Conservation (phyloP, 2,797 vertebrate genomes). For the Hippoglossus hippoglossus region DNA sequence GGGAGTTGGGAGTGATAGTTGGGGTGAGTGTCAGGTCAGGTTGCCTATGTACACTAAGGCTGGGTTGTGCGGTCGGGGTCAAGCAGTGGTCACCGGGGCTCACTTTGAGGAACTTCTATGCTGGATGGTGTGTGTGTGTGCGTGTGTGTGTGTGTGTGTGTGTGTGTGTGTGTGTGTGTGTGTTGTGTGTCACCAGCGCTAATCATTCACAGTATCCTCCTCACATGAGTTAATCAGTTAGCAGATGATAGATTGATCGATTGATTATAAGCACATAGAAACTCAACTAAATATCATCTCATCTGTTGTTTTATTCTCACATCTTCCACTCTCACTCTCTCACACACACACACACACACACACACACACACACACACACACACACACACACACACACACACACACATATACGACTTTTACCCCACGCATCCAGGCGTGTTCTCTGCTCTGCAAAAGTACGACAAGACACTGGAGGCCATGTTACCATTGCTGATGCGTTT, state of each 20-base stretch:
- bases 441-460: slow-evolving; percentile 66
- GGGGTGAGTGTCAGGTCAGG: slow-evolving; percentile 77
- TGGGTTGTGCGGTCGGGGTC: slow-evolving; percentile 50
- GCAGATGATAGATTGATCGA: slow-evolving; percentile 53
- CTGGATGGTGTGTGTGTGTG: neutral
- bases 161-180: too few relatives aligned
- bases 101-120: slow-evolving; percentile 41
- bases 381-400: slow-evolving; percentile 14
- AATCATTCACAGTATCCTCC: slow-evolving; percentile 13
- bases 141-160: too few relatives aligned
- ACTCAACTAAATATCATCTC: slow-evolving; percentile 42
- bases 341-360: slow-evolving; percentile 17
- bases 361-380: slow-evolving; percentile 19
- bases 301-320: slow-evolving; percentile 19
- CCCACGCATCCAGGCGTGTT: slow-evolving; percentile 57
- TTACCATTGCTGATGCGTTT: slow-evolving; percentile 80
- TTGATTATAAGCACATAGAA: slow-evolving; percentile 29
- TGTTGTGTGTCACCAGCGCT: slow-evolving; percentile 12
- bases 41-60: slow-evolving; percentile 60
- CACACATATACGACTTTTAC: slow-evolving; percentile 37
- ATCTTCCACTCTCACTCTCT: slow-evolving; percentile 13
- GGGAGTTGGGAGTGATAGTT: slow-evolving; percentile 50
- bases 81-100: slow-evolving; percentile 59
- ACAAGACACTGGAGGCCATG: slow-evolving; percentile 80
- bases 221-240: slow-evolving; percentile 33